phyloP scores from a whole-genome alignment of 2,888 invertebrate genomes.

The Halictus ligatus region DNA sequence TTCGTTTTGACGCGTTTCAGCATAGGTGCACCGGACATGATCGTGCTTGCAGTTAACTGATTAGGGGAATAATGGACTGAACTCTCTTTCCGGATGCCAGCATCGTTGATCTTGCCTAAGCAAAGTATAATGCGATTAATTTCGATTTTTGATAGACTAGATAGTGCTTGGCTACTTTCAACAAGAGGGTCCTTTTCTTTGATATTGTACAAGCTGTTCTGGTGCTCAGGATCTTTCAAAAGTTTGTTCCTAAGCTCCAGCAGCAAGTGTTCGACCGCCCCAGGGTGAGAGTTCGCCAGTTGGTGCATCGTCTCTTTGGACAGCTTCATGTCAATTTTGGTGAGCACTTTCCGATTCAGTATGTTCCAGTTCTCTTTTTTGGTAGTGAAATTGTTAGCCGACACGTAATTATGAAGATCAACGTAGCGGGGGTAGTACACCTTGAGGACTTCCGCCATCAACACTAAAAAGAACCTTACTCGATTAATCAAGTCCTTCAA shows the following conservation, averaged over 20 bases:
- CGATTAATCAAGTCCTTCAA: not conserved
- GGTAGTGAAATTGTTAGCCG: slow-evolving; percentile 87
- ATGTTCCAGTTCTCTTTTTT: slow-evolving; percentile 91
- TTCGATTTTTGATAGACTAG: not conserved
- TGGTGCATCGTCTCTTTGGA: slow-evolving; percentile 86
- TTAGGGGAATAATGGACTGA: not conserved
- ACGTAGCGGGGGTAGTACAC: slow-evolving; percentile 89
- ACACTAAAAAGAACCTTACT: slow-evolving; percentile 83
- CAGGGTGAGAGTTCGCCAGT: slow-evolving; percentile 86
- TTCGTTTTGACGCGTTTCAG: slow-evolving; percentile 6
- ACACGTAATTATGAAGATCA: slow-evolving; percentile 91
- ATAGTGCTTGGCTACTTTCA: slow-evolving; percentile 9
- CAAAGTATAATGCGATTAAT: not conserved
- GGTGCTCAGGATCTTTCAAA: slow-evolving; percentile 16
- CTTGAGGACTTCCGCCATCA: slow-evolving; percentile 89
- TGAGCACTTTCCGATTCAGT: slow-evolving; percentile 89
- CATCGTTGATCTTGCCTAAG: slow-evolving; percentile 15
- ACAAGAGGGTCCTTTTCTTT: slow-evolving; percentile 12
- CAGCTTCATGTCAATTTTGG: slow-evolving; percentile 86
- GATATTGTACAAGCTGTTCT: not conserved
- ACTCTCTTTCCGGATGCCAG: not conserved
- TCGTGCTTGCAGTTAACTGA: not conserved
- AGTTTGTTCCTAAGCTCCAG: slow-evolving; percentile 52
- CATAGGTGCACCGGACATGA: slow-evolving; percentile 1
- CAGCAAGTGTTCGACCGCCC: slow-evolving; percentile 87